These are phyloP conservation scores for Alosa alosa DNA, from an alignment of 2,113 vertebrate genomes.

Conservation along the genomic window DNA sequence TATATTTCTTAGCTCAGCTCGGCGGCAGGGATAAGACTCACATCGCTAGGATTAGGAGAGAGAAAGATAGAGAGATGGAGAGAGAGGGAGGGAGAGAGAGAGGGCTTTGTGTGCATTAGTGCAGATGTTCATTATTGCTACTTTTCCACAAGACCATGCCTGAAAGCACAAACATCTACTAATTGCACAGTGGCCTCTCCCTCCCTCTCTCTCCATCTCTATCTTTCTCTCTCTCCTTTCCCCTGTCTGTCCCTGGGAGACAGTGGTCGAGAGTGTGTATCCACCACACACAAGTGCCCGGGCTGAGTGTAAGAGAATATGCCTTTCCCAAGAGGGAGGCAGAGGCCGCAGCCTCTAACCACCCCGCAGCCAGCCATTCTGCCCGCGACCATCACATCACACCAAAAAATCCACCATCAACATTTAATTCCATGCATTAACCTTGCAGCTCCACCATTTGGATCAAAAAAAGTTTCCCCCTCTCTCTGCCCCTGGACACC, in stretches of 20 bases:
- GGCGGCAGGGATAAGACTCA: too few species aligned
- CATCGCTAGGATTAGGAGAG: too few species aligned
- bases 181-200: constrained; percentile 14
- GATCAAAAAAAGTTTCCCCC: constrained; percentile 61
- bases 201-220: background rate
- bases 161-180: constrained; percentile 24
- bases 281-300: constrained; percentile 77
- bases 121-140: background rate
- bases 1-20: too few species aligned
- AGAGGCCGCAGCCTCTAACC: constrained; percentile 73
- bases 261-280: constrained; percentile 73
- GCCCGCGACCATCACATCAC: constrained; percentile 72
- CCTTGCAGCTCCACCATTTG: constrained; percentile 61
- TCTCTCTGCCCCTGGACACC: background rate
- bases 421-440: constrained; percentile 59
- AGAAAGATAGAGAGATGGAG: too few species aligned
- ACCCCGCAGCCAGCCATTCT: too few species aligned
- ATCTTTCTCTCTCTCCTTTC: background rate
- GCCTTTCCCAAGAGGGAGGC: constrained; percentile 76
- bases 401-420: constrained; percentile 64
- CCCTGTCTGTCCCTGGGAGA: constrained; percentile 68
- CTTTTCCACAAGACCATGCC: constrained; percentile 12
- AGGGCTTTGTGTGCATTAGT: too few species aligned
- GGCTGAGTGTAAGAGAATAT: constrained; percentile 82
- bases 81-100: too few species aligned